These are phyloP conservation scores for Nomada hirtipes DNA, from an alignment of 2,888 invertebrate genomes.

Conservation along the genomic window DNA sequence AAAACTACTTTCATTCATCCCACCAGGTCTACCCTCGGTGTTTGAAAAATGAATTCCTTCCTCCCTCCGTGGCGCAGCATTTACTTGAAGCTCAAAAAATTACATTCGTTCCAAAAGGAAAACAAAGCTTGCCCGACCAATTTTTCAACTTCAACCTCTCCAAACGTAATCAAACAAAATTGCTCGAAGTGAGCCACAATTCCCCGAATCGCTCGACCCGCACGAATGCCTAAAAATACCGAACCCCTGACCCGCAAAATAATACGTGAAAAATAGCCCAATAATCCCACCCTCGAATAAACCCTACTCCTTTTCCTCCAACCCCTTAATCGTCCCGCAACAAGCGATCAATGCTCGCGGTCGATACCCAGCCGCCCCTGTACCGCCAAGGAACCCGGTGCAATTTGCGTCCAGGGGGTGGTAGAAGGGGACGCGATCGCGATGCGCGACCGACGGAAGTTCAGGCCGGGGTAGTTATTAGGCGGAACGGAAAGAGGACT, in stretches of 20 bases:
- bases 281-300: neutral
- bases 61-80: too few species aligned
- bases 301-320: neutral
- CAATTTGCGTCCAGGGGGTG: neutral
- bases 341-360: neutral
- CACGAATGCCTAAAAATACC: too few species aligned
- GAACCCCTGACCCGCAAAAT: too few species aligned
- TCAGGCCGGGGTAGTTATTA: constrained; percentile 40
- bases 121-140: too few species aligned
- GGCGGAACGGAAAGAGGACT: constrained; percentile 40
- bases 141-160: too few species aligned
- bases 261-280: neutral
- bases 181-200: too few species aligned
- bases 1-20: neutral
- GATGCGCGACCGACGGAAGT: constrained; percentile 43
- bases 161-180: too few species aligned
- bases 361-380: neutral
- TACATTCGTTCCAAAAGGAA: too few species aligned
- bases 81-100: too few species aligned
- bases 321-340: neutral
- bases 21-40: neutral
- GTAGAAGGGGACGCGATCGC: constrained; percentile 6
- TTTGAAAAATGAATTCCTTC: neutral
- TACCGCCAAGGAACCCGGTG: neutral
- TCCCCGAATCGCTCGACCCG: too few species aligned